Base-by-base conservation (phyloP, 2,888 invertebrate species). In the Brachypalpus laphriformis region DNA sequence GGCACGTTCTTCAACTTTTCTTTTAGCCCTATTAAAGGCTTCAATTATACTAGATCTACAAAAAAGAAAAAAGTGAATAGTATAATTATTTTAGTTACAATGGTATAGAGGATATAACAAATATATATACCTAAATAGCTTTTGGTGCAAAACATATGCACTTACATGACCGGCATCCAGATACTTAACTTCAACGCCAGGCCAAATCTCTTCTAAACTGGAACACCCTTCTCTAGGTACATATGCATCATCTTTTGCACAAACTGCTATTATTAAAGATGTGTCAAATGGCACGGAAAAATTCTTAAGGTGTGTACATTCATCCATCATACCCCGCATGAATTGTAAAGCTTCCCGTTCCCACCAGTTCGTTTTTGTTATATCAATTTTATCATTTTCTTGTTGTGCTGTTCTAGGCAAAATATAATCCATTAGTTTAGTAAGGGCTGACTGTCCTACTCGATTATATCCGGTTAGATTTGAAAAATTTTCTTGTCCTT, bases 281-380 rank as follows among this genome's bases (percentile, higher is more conserved):
- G 98, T 97, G 90, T 99, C 99, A 61, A 95, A 95, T 0, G 97
- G 97, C 14, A 95, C 93, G 1, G 97, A 96, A 90, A 98, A 99
- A 92, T 99, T 98, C 87, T 95, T 97, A 45, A 99, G 93, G 92
- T 99, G 98, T 0, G 99, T 99, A 91, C 98, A 99, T 91, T 99
- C 98, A 90, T 99, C 99, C 99, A 99, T 99, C 88, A 99, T 95
- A 0, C 98, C 98, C 59, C 97, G 93, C 99, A 99, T 99, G 90
- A 99, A 98, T 92, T 97, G 96, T 70, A 97, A 89, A 0, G 97
- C 96, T 91, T 97, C 97, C 88, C 94, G 94, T 90, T 96, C 95
- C 87, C 95, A 94, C 94, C 94, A 95, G 88, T 95, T 95, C 70
- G 94, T 94, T 90, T 94, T 94, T 66, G 92, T 93, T 88, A 93